Evolutionary conservation across 2,113 vertebrate genomes (phyloP).

Genomic region (Syngnathus typhle): DNA sequence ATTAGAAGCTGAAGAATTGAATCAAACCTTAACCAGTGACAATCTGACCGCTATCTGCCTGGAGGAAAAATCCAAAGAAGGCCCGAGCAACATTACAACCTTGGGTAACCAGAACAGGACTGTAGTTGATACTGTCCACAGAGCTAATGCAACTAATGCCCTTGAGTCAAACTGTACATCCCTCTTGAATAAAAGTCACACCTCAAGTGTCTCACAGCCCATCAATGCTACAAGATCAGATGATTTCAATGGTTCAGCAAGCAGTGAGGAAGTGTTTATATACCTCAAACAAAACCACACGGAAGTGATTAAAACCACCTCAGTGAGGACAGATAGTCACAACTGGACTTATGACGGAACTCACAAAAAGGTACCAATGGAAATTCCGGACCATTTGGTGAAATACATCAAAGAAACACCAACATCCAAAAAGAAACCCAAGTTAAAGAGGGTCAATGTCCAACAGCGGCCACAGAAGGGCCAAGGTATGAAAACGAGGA

Average conservation of each 20-base stretch:
- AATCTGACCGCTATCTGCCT: neutral
- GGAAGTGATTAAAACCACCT: constrained; percentile 56
- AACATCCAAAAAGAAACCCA: constrained; percentile 29
- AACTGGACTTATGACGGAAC: constrained; percentile 68
- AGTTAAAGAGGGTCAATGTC: constrained; percentile 36
- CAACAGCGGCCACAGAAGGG: constrained; percentile 52
- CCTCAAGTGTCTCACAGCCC: neutral
- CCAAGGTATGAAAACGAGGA: constrained; percentile 64
- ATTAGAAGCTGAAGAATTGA: constrained; percentile 1
- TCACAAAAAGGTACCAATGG: constrained; percentile 34
- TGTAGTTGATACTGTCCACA: neutral
- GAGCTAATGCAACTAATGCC: constrained; percentile 14
- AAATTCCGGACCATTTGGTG: constrained; percentile 58
- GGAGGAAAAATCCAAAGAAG: constrained; percentile 8
- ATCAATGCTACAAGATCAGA: constrained; percentile 15
- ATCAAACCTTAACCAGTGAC: neutral
- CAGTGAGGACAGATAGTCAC: constrained; percentile 41
- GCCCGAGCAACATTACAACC: constrained; percentile 2
- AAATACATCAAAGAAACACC: constrained; percentile 59
- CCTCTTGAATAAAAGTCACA: constrained; percentile 4
- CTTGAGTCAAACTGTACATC: constrained; percentile 19
- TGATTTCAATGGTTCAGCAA: constrained; percentile 13
- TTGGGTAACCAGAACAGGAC: constrained; percentile 7
- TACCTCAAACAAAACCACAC: constrained; percentile 59
- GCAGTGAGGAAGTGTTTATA: constrained; percentile 62